Evolutionary conservation across 1,140 invertebrate genomes (phyloP).

Genomic region (Aphelenchoides fujianensis): DNA sequence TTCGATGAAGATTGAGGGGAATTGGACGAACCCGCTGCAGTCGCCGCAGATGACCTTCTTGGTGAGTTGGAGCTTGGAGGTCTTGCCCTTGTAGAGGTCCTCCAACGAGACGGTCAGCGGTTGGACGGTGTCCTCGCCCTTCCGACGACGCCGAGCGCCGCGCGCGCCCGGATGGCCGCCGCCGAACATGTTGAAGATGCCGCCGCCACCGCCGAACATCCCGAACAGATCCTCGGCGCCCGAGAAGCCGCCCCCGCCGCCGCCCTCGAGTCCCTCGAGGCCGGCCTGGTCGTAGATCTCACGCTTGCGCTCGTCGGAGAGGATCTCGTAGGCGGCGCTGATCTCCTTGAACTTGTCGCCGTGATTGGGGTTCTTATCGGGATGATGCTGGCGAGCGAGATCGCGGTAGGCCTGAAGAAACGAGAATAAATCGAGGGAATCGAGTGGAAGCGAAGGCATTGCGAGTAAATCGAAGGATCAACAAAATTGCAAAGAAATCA

Average conservation of each 20-base stretch:
- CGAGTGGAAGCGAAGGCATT: not conserved
- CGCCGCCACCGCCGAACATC: constrained; percentile 47
- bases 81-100: constrained; percentile 65
- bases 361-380: constrained; percentile 79
- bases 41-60: constrained; percentile 64
- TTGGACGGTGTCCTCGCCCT: constrained; percentile 60
- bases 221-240: constrained; percentile 30
- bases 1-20: no score
- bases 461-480: no score
- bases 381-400: constrained; percentile 81
- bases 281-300: constrained; percentile 75
- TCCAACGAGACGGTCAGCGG: constrained; percentile 63
- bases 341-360: constrained; percentile 82
- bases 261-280: constrained; percentile 73
- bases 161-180: constrained; percentile 35
- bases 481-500: not conserved
- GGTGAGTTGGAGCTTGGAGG: constrained; percentile 64
- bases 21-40: constrained; percentile 65
- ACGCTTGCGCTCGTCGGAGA: constrained; percentile 70
- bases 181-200: constrained; percentile 51
- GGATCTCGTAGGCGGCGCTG: constrained; percentile 79
- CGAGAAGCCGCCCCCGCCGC: constrained; percentile 37
- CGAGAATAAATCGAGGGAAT: constrained; percentile 6
- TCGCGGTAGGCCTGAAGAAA: constrained; percentile 73
- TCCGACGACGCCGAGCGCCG: constrained; percentile 35